Conservation (phyloP, 2,797 vertebrate genomes). For the Tragopan temminckii region DNA sequence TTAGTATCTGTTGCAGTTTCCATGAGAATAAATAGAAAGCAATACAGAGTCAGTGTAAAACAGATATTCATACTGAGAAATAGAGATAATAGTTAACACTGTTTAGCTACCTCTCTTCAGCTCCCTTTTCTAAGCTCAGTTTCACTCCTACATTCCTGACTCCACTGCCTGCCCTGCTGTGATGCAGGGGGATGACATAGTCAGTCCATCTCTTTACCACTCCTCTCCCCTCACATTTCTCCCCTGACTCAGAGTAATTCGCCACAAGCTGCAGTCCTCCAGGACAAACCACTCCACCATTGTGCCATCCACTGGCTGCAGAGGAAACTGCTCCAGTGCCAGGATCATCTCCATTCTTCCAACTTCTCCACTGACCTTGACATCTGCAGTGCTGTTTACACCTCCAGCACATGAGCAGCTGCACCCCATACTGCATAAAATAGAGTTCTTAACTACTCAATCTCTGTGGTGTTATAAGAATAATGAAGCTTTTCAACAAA, state of each 20-base stretch:
- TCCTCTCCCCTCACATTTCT: background rate
- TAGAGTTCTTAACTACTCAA: background rate
- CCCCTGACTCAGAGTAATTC: background rate
- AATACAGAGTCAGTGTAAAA: background rate
- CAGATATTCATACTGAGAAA: background rate
- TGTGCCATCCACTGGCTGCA: fast-evolving
- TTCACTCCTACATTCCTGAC: background rate
- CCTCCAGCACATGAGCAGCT: background rate
- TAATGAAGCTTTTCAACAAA: background rate
- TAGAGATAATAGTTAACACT: background rate
- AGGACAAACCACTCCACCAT: background rate
- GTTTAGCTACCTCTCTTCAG: fast-evolving
- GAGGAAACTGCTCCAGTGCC: background rate
- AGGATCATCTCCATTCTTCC: background rate
- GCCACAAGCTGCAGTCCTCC: fast-evolving
- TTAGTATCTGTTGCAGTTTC: no score
- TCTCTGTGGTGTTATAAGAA: background rate
- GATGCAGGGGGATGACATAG: background rate
- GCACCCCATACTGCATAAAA: background rate
- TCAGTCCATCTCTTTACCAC: no score
- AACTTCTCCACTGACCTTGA: background rate
- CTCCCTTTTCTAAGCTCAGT: fast-evolving
- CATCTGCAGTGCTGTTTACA: background rate
- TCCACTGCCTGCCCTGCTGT: background rate
- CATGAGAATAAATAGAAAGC: no score